phyloP scores from a whole-genome alignment of 2,113 vertebrate genomes.

The Forbesichthys papilliferus region DNA sequence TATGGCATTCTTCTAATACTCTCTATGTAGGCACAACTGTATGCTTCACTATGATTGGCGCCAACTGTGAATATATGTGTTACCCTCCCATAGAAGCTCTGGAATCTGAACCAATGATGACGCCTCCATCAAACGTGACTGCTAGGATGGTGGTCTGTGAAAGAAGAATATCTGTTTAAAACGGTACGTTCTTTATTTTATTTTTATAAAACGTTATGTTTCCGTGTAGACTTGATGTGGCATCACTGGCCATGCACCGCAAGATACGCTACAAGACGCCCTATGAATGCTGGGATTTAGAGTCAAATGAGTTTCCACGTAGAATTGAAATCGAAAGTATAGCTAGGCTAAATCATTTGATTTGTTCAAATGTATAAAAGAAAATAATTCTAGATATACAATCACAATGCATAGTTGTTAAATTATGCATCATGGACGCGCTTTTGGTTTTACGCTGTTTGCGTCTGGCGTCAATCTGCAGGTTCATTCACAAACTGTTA shows the following conservation, averaged over 20 bases:
- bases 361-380: not conserved
- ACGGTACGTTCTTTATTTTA: not conserved
- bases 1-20: too few relatives aligned
- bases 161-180: not conserved
- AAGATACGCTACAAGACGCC: not conserved
- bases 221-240: too few relatives aligned
- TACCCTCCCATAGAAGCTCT: slow-evolving; percentile 85
- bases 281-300: slow-evolving; percentile 51
- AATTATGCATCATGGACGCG: too few relatives aligned
- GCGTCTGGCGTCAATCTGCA: slow-evolving; percentile 12
- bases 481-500: too few relatives aligned
- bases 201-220: not conserved
- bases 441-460: not conserved
- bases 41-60: not conserved
- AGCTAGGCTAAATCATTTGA: not conserved
- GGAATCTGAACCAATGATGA: slow-evolving; percentile 81
- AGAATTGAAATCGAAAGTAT: slow-evolving; percentile 3
- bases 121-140: slow-evolving; percentile 83
- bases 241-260: too few relatives aligned
- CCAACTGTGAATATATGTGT: slow-evolving; percentile 45
- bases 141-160: slow-evolving; percentile 88
- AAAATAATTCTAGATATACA: not conserved
- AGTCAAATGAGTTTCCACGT: slow-evolving; percentile 18
- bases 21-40: too few relatives aligned
- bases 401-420: too few relatives aligned